Percentiles rank a stretch among this genome's conserved stretches.
Conservation (phyloP, 2,797 vertebrate species). For the Pangasius mekongensis region DNA sequence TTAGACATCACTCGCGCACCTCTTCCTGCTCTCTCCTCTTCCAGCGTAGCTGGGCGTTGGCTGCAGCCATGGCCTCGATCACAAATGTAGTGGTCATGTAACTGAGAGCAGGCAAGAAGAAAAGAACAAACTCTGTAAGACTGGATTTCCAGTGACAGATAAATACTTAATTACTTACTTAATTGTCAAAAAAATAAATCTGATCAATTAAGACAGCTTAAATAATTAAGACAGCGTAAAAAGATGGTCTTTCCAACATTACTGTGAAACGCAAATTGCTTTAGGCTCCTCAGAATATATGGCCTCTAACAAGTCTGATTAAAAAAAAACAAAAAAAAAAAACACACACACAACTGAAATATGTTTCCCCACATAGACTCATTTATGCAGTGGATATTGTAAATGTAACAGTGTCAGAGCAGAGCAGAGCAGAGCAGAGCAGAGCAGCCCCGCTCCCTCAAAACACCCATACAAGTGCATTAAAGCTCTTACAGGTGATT, state of each 20-base stretch:
- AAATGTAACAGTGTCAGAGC: background rate
- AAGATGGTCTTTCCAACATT: background rate
- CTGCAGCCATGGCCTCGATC: constrained; percentile 96
- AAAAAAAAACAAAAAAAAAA: background rate
- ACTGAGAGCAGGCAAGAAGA: constrained; percentile 57
- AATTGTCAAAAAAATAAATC: background rate
- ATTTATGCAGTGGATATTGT: background rate
- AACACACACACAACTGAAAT: background rate
- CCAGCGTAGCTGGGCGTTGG: constrained; percentile 93
- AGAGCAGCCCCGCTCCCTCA: background rate
- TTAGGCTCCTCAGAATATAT: background rate
- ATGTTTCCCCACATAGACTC: background rate
- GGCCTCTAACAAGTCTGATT: background rate
- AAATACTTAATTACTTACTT: background rate
- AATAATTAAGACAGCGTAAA: background rate
- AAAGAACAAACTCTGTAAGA: constrained; percentile 15
- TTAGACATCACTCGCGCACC: constrained; percentile 69
- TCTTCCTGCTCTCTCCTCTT: constrained; percentile 90
- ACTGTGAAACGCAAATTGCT: background rate
- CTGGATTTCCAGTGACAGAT: background rate
- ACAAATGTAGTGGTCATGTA: constrained; percentile 98
- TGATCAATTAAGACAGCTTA: background rate
- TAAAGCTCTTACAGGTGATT: background rate
- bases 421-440: background rate
- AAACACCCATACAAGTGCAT: background rate